Conservation (phyloP, 1,140 invertebrate species). For the Macrobrachium nipponense region DNA sequence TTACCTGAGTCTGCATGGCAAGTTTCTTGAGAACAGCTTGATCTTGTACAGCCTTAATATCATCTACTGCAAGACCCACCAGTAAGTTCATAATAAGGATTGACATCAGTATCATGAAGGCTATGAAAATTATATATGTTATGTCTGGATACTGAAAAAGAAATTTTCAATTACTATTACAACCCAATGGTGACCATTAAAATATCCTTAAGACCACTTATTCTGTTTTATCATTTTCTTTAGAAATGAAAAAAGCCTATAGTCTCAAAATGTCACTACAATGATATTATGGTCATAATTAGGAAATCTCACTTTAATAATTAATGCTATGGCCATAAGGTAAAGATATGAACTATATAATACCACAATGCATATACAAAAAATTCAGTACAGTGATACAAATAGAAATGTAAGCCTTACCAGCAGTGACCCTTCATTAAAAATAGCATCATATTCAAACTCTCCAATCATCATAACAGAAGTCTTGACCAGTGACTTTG, state of each 20-base stretch:
- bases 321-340: too few species aligned
- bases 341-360: too few species aligned
- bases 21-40: constrained; percentile 71
- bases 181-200: too few species aligned
- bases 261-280: too few species aligned
- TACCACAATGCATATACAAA: too few species aligned
- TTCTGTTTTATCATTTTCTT: too few species aligned
- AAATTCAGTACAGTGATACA: too few species aligned
- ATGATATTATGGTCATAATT: too few species aligned
- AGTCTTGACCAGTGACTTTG: constrained; percentile 81
- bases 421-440: constrained; percentile 74
- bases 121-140: constrained; percentile 80
- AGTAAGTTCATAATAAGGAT: constrained; percentile 86
- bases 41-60: constrained; percentile 69
- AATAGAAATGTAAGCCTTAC: constrained; percentile 10
- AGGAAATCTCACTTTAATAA: too few species aligned
- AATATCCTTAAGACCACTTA: too few species aligned
- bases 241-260: too few species aligned
- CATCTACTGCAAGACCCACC: constrained; percentile 69
- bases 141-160: constrained; percentile 70
- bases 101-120: constrained; percentile 84
- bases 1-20: constrained; percentile 71
- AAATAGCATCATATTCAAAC: constrained; percentile 85
- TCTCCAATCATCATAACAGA: constrained; percentile 91
- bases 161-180: too few species aligned